Conservation (phyloP, 2,113 vertebrate genomes). For the Callochromis pleurospilus region DNA sequence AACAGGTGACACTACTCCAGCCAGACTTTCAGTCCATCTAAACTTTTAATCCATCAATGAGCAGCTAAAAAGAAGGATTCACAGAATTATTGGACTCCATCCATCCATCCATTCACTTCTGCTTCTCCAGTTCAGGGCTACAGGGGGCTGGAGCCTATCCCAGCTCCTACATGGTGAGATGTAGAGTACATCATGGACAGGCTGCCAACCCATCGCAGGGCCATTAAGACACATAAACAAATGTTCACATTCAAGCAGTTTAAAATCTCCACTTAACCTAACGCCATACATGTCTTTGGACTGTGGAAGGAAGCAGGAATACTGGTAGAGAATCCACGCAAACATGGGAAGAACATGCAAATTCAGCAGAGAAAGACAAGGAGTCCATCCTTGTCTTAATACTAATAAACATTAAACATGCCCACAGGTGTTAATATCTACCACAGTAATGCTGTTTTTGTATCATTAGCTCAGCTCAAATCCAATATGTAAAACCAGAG, state of each 20-base stretch:
- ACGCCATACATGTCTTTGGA: background rate
- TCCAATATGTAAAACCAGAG: background rate
- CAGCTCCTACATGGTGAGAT: background rate
- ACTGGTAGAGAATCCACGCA: background rate
- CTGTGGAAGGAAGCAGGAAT: background rate
- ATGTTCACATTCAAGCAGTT: background rate
- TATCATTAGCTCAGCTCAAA: background rate
- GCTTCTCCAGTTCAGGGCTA: background rate
- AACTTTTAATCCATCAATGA: background rate
- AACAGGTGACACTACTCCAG: background rate
- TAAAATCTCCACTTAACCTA: background rate
- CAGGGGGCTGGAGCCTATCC: background rate
- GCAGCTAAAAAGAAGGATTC: background rate
- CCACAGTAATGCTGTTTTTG: background rate
- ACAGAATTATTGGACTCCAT: background rate
- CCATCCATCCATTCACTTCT: background rate
- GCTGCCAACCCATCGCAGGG: accelerated
- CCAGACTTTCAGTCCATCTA: background rate
- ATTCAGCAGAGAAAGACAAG: background rate
- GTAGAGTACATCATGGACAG: background rate
- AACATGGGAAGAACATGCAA: background rate
- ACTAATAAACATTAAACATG: background rate
- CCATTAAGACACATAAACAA: background rate
- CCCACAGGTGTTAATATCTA: background rate
- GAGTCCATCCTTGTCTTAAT: background rate